Base-by-base conservation (phyloP, 2,113 vertebrate genomes). In the Ascaphus truei region DNA sequence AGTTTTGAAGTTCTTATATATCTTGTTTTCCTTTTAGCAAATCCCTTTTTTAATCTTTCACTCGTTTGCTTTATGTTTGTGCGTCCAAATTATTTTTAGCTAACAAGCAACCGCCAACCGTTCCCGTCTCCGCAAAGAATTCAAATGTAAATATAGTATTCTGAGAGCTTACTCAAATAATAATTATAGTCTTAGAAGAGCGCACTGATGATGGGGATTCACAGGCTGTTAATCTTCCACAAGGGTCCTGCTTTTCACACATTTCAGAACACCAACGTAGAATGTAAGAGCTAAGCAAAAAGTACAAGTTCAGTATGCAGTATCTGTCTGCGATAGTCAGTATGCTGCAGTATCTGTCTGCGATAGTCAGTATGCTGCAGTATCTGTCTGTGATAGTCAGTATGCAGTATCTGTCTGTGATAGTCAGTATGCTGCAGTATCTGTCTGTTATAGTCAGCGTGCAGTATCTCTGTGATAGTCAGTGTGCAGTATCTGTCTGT, bases 161-260 rank as follows among this genome's bases (percentile, higher is more conserved):
- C 26, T 30, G 7, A 39, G 33, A 33, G 63, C 6, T 12, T 23
- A 31, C 7, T 41, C 25, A n/a, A 41, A 56, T 55, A 66, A 55
- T 41, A 66, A 31, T 55, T 55, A 55, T 31, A 55, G 63, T 30
- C 23, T 5, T 4, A 41, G 33, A 29, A 23, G 33, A 22, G 9
- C 13, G 9, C 34, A 27, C 36, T 55, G 36, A 31, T 51, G 34
- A 25, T 43, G 34, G 34, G 22, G 5, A 39, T 22, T 53, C 23
- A 18, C 3, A 22, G 25, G 43, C 50, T 66, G 50, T 43, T 41
- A 66, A 66, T 66, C 63, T 55, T 55, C 10, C 16, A 56, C 29
- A 55, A 66, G 63, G 41, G 50, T 41, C 6, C 7, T 30, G 63
- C 18, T 3, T 66, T 43, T 30, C 36, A 66, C 50, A 55, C 50